phyloP scores from a whole-genome alignment of 2,797 vertebrate species.

The Chelmon rostratus region DNA sequence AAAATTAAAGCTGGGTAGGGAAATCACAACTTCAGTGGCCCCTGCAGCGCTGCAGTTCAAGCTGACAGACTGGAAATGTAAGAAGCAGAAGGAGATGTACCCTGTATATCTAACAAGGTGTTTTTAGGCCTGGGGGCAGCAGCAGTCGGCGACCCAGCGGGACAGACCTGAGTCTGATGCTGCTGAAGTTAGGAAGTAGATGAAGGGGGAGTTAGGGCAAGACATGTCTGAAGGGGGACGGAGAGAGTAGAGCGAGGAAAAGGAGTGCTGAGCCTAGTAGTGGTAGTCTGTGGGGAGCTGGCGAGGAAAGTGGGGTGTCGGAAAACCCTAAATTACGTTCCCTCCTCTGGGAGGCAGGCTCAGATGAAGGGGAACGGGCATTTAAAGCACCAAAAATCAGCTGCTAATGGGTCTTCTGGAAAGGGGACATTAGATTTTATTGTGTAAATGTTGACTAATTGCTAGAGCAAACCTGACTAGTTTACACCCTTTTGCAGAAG shows the following conservation, averaged over 20 bases:
- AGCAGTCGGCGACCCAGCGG: constrained; percentile 13
- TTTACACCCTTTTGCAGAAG: constrained; percentile 31
- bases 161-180: constrained; percentile 36
- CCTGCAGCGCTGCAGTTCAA: constrained; percentile 39
- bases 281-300: constrained; percentile 14
- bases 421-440: constrained; percentile 6
- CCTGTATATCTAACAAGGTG: constrained; percentile 49
- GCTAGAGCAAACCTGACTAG: constrained; percentile 6
- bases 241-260: constrained; percentile 2
- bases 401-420: constrained; percentile 21
- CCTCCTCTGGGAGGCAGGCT: background rate
- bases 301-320: constrained; percentile 19
- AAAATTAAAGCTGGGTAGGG: constrained; percentile 56
- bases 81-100: constrained; percentile 30
- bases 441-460: constrained; percentile 37
- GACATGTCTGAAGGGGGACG: constrained; percentile 18
- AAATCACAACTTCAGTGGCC: constrained; percentile 47
- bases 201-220: constrained; percentile 22
- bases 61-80: constrained; percentile 48
- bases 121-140: constrained; percentile 52
- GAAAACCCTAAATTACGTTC: constrained; percentile 11
- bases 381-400: background rate
- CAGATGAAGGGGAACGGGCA: background rate
- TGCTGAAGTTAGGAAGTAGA: constrained; percentile 42
- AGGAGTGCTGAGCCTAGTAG: constrained; percentile 3